Evolutionary conservation across 2,113 vertebrate species (phyloP), one percentile per base, ranked within the genome.

Genomic region (Origma solitaria): DNA sequence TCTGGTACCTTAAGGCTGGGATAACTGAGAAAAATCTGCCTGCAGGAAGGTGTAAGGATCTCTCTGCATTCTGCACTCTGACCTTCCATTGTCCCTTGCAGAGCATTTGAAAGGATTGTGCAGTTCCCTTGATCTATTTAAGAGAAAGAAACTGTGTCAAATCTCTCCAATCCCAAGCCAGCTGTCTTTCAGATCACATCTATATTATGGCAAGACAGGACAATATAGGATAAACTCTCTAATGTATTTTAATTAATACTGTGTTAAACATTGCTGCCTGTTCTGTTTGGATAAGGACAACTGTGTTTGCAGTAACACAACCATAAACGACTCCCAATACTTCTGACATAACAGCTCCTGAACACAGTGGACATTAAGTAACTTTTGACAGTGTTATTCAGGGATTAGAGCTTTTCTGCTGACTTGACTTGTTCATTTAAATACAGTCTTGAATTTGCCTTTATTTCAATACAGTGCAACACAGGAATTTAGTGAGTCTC

Each of bases 121-220:
- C 75, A 15, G 79, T 81, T 95, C 87, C 47, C 93, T 96, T 96
- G 90, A 97, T 96, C 94, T 97, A 95, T 92, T 95, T 97, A 92
- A 85, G 90, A 95, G 84, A 89, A 94, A 65, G 89, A 96, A 95
- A 96, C 79, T 92, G 87, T 97, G 95, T 95, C 96, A 97, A 82
- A 94, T 95, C 93, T 88, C 90, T 85, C 82, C 78, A 22, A 90
- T 96, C 68, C 84, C 62, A n/a, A 88, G 70, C 81, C 77, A 92
- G 70, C 92, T 93, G 91, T 90, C 90, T 95, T 87, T 82, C 91
- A 91, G 54, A 95, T 92, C 93, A 94, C 60, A 56, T 94, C 93
- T 96, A 77, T 94, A 92, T 86, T 93, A 83, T 14, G 21, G 71
- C 73, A 83, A 70, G 87, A 15, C 51, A 66, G 81, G 35, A 49